These are phyloP conservation scores for Drosophila engyochracea DNA, from an alignment of 2,888 invertebrate genomes.

Conservation along the genomic window DNA sequence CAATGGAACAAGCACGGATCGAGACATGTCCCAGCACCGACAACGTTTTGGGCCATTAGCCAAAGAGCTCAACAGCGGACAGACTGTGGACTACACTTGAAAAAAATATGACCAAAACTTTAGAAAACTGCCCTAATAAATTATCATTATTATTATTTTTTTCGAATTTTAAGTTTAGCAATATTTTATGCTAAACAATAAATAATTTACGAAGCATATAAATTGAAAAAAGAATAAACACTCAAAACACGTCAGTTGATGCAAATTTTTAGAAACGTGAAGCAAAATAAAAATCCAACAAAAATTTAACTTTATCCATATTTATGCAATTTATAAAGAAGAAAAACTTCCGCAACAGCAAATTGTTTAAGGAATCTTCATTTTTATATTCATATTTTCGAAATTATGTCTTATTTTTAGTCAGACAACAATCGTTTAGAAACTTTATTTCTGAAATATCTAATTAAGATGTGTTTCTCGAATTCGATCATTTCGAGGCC, in stretches of 20 bases:
- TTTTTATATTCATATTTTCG: not conserved
- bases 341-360: not conserved
- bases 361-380: not conserved
- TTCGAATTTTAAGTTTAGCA: not conserved
- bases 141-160: not conserved
- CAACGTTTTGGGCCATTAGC: constrained; percentile 60
- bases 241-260: not conserved
- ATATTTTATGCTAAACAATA: not conserved
- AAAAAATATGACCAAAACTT: not conserved
- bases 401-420: not conserved
- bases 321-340: not conserved
- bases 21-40: constrained; percentile 57
- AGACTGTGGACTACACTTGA: constrained; percentile 4
- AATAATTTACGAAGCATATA: not conserved
- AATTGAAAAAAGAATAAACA: not conserved
- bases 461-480: not conserved
- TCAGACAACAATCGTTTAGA: not conserved
- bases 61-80: constrained; percentile 35
- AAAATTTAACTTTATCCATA: not conserved
- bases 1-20: constrained; percentile 63
- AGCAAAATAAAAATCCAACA: not conserved
- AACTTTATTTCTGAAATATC: not conserved
- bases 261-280: not conserved
- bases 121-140: not conserved
- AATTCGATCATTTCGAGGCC: not conserved